These are phyloP conservation scores for Henricia sp. DNA, from an alignment of 53 echinoderm and acorn worm genomes.

Conservation along the genomic window DNA sequence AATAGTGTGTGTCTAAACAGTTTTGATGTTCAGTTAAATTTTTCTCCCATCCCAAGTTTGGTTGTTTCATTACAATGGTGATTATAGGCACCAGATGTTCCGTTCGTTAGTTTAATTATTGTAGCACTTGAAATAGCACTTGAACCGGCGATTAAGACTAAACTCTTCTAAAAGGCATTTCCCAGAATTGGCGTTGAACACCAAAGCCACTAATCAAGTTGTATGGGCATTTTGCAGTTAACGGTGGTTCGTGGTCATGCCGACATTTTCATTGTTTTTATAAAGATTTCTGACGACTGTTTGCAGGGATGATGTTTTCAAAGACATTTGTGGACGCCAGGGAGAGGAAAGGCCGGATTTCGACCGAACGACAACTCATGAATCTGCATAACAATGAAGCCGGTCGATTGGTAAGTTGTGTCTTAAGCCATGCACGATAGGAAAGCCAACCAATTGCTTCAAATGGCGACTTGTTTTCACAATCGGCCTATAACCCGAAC, in stretches of 20 bases:
- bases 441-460: neutral
- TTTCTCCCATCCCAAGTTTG: no score
- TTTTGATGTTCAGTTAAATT: neutral
- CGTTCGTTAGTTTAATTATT: no score
- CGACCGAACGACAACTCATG: slow-evolving; percentile 83
- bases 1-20: no score
- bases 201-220: no score
- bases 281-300: slow-evolving; percentile 3
- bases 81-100: no score
- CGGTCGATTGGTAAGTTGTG: slow-evolving; percentile 85
- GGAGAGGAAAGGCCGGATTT: slow-evolving; percentile 78
- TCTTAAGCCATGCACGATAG: neutral
- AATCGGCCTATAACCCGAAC: neutral
- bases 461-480: neutral
- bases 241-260: neutral
- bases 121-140: no score
- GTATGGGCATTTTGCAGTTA: no score
- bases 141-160: no score
- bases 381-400: slow-evolving; percentile 99
- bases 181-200: no score
- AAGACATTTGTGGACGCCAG: slow-evolving; percentile 94
- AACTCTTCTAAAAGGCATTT: no score
- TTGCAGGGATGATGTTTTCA: slow-evolving; percentile 82
- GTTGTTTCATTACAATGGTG: no score
- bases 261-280: neutral